Conservation (phyloP, 2,797 vertebrate species). For the Tangara arthus region DNA sequence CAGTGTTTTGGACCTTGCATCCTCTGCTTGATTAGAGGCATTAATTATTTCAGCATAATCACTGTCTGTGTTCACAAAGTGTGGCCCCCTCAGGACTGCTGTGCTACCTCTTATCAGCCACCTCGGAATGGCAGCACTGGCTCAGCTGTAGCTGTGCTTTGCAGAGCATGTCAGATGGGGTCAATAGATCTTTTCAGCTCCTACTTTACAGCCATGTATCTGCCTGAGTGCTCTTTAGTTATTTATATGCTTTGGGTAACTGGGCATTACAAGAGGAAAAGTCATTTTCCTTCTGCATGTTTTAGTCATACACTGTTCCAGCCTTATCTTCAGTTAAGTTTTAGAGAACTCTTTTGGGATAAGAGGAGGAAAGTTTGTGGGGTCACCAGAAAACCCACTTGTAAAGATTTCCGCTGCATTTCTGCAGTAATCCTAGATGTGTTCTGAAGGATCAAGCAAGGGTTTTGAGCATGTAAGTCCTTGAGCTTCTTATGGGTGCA, state of each 20-base stretch:
- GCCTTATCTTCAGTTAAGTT: background rate
- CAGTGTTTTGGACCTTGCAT: background rate
- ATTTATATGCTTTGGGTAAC: slow-evolving; percentile 28
- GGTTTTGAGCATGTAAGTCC: background rate
- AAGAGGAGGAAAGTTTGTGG: background rate
- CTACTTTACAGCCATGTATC: background rate
- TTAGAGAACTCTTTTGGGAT: background rate
- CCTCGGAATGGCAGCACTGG: background rate
- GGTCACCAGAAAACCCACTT: background rate
- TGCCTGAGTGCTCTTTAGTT: slow-evolving; percentile 19
- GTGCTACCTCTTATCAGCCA: background rate
- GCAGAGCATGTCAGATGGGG: slow-evolving; percentile 1
- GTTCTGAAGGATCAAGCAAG: background rate
- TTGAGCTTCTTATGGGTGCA: background rate
- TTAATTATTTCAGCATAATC: slow-evolving; percentile 50
- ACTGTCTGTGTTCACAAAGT: background rate
- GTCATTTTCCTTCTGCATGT: background rate
- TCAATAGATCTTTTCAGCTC: slow-evolving; percentile 17
- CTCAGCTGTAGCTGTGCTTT: background rate
- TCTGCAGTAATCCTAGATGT: background rate
- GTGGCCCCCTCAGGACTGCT: background rate
- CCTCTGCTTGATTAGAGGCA: slow-evolving; percentile 22
- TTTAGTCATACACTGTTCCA: background rate
- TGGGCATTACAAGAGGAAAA: background rate
- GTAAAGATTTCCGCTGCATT: background rate